Evolutionary conservation across 2,888 invertebrate genomes (phyloP), one percentile per base, ranked within the genome.

Genomic region (Melitaea athalia): DNA sequence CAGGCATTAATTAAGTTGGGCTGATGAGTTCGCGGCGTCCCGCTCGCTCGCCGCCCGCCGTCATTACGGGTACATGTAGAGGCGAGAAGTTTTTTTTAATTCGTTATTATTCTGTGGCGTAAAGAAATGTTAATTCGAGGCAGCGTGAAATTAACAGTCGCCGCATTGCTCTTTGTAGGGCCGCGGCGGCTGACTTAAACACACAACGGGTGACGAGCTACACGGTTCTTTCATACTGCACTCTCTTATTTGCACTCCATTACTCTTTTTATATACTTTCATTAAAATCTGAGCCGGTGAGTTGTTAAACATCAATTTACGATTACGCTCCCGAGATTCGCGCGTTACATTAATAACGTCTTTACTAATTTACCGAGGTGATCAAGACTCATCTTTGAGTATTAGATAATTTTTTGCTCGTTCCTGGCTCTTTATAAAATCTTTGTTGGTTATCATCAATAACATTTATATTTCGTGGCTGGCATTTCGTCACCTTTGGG

Each of bases 91-190:
- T 91, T 92, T 85, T 38, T 92, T 92, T 92, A 92, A 92, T 92
- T 92, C 88, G 89, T 92, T 89, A 92, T 92, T 92, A 92, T 91
- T 91, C 87, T 89, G 88, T 91, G 91, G 92, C 92, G 92, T 92
- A 92, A 92, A 93, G 93, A 93, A 93, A 93, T 93, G 93, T 93
- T 93, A 93, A 93, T 93, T 93, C 88, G 92, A 93, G 89, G 87
- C 91, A 85, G 91, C 93, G 93, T 93, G 93, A 93, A 93, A 93
- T 93, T 93, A 93, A 93, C 89, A 92, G 91, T 89, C 88, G 91
- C 89, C 83, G 89, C 83, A 80, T 80, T 82, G 87, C 85, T 88
- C 91, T 93, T 93, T 92, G 91, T 92, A 85, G 85, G 87, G 78
- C 89, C 88, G 89, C 89, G 83, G 82, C 90, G 88, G 86, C 87